Conservation (phyloP, 2,888 invertebrate genomes). For the Heliconius aoede region DNA sequence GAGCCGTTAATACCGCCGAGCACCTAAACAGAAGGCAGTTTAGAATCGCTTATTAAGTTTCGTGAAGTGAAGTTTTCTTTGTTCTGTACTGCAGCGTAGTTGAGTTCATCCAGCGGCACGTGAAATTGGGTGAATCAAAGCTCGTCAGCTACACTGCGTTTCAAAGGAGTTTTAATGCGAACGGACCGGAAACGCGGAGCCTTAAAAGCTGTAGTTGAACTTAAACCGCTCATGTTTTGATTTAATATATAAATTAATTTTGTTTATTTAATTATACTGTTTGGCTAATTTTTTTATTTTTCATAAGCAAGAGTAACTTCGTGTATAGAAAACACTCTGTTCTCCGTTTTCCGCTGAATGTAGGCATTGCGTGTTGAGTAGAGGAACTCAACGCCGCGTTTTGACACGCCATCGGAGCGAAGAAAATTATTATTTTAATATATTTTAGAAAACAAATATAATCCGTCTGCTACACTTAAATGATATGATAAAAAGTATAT, state of each 20-base stretch:
- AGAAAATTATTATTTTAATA: too few species aligned
- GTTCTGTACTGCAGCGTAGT: constrained; percentile 66
- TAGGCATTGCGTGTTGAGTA: too few species aligned
- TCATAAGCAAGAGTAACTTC: too few species aligned
- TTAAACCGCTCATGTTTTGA: constrained; percentile 32
- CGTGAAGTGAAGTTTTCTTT: constrained; percentile 67
- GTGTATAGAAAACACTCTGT: too few species aligned
- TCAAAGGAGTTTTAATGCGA: constrained; percentile 54
- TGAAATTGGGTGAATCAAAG: constrained; percentile 73
- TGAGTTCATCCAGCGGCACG: constrained; percentile 67
- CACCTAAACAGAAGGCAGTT: constrained; percentile 51
- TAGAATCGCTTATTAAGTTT: constrained; percentile 66
- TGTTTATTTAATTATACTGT: constrained; percentile 18
- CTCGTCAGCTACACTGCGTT: constrained; percentile 63
- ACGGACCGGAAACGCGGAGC: constrained; percentile 38
- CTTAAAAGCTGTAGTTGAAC: constrained; percentile 37
- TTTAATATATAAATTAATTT: constrained; percentile 25
- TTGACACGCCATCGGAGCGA: too few species aligned
- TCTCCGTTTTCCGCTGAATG: too few species aligned
- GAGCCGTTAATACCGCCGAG: constrained; percentile 29
- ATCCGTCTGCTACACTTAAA: neutral
- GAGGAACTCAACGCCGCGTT: too few species aligned
- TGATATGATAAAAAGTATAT: too few species aligned
- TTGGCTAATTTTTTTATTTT: neutral
- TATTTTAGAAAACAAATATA: too few species aligned